A percentile compares a stretch with the other conserved stretches of the same genome.
Conservation (phyloP, 2,113 vertebrate genomes). For the Oryzias curvinotus region DNA sequence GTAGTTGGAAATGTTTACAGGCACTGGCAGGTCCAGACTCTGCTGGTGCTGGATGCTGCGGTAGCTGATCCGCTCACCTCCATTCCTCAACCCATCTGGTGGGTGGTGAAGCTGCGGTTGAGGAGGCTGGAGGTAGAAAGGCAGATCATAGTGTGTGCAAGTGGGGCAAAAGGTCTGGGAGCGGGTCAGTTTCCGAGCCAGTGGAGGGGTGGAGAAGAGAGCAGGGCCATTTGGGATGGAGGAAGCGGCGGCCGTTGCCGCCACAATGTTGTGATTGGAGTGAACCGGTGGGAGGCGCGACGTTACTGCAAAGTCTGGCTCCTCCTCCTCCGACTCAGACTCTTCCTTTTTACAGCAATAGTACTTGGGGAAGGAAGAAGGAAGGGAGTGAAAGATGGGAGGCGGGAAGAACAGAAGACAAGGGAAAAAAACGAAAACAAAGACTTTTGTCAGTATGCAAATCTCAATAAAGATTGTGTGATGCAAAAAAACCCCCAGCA, state of each 20-base stretch:
- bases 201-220: conserved; percentile 82
- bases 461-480: no score
- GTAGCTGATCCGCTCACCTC: conserved; percentile 86
- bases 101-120: conserved; percentile 81
- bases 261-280: conserved; percentile 88
- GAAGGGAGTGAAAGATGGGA: neutral
- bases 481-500: no score
- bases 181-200: conserved; percentile 79
- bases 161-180: conserved; percentile 85
- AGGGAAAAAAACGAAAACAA: neutral
- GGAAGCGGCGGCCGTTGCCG: conserved; percentile 74
- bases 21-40: conserved; percentile 82
- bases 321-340: conserved; percentile 95
- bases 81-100: conserved; percentile 77
- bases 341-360: conserved; percentile 97
- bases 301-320: conserved; percentile 93
- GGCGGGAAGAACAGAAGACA: neutral
- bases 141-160: conserved; percentile 86
- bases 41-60: conserved; percentile 82
- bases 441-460: no score
- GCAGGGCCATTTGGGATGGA: conserved; percentile 86
- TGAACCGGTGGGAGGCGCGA: conserved; percentile 88
- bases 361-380: conserved; percentile 77
- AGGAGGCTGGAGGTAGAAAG: conserved; percentile 89
- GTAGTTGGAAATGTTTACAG: conserved; percentile 79